These are phyloP conservation scores for Pogonomyrmex barbatus DNA, from an alignment of 1,140 invertebrate genomes.

Conservation along the genomic window DNA sequence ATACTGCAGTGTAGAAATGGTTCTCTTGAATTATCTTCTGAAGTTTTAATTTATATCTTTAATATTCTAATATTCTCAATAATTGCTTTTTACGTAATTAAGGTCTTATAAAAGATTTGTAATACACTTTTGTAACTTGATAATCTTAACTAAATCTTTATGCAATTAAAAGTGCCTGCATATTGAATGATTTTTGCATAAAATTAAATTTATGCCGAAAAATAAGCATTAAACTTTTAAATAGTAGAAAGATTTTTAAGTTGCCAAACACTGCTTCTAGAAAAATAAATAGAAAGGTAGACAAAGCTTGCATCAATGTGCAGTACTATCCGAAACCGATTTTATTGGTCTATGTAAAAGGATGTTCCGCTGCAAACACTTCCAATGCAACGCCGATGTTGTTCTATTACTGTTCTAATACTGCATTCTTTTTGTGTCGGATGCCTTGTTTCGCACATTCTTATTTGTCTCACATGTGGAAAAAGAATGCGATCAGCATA, in stretches of 20 bases:
- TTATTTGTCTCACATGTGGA: slow-evolving; percentile 17
- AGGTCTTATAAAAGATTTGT: background rate
- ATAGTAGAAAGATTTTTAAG: background rate
- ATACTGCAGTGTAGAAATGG: background rate
- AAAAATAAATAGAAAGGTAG: background rate
- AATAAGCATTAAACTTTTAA: background rate
- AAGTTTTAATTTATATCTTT: slow-evolving; percentile 32
- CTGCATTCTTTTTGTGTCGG: slow-evolving; percentile 42
- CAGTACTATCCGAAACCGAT: background rate
- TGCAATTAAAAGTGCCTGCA: background rate
- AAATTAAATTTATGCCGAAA: background rate
- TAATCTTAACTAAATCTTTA: background rate
- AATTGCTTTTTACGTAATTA: background rate
- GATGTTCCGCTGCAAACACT: slow-evolving; percentile 35
- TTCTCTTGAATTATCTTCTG: background rate
- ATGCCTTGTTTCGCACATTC: slow-evolving; percentile 16
- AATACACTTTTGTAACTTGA: background rate
- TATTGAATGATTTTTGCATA: background rate
- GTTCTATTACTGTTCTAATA: slow-evolving; percentile 45
- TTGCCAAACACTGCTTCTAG: background rate
- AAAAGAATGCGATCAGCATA: slow-evolving; percentile 15
- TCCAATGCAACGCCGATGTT: slow-evolving; percentile 3
- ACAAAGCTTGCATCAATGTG: slow-evolving; percentile 5
- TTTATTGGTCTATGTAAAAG: slow-evolving; percentile 8
- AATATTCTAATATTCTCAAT: slow-evolving; percentile 16